phyloP scores from a whole-genome alignment of 2,888 invertebrate species.

The Cryptosula pallasiana region DNA sequence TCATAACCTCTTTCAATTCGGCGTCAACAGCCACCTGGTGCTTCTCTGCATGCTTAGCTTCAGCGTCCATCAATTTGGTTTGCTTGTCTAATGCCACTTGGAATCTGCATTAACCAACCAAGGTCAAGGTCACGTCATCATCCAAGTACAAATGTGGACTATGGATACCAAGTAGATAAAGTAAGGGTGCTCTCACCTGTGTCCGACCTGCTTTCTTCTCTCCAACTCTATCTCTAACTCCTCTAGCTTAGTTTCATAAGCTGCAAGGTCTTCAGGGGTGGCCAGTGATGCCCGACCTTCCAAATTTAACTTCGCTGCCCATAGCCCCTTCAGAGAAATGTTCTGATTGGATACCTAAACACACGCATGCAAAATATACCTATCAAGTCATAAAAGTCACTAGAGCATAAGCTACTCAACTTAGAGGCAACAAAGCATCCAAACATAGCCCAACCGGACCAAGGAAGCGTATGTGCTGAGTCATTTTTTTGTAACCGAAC shows the following conservation, averaged over 20 bases:
- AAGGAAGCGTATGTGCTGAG: too few species aligned
- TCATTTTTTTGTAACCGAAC: too few species aligned
- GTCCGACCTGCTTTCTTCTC: constrained; percentile 32
- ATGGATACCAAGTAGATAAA: too few species aligned
- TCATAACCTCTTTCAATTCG: constrained; percentile 36
- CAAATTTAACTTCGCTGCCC: constrained; percentile 50
- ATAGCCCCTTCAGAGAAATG: constrained; percentile 47
- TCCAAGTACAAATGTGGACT: too few species aligned
- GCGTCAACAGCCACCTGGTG: constrained; percentile 47
- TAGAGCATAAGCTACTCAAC: too few species aligned
- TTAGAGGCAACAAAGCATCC: too few species aligned
- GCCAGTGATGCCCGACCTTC: constrained; percentile 38
- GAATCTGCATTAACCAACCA: not conserved
- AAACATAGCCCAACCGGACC: too few species aligned
- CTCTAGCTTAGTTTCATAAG: constrained; percentile 38
- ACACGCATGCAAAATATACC: not conserved
- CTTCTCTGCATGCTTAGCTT: constrained; percentile 39
- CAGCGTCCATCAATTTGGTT: constrained; percentile 35
- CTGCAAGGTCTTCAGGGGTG: constrained; percentile 40
- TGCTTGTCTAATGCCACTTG: constrained; percentile 30
- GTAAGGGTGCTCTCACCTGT: not conserved
- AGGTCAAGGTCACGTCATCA: too few species aligned
- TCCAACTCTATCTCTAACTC: constrained; percentile 43
- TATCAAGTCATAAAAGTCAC: too few species aligned
- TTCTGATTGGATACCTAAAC: constrained; percentile 44